Evolutionary conservation across 2,113 vertebrate species (phyloP).

Genomic region (Cnemophilus loriae): DNA sequence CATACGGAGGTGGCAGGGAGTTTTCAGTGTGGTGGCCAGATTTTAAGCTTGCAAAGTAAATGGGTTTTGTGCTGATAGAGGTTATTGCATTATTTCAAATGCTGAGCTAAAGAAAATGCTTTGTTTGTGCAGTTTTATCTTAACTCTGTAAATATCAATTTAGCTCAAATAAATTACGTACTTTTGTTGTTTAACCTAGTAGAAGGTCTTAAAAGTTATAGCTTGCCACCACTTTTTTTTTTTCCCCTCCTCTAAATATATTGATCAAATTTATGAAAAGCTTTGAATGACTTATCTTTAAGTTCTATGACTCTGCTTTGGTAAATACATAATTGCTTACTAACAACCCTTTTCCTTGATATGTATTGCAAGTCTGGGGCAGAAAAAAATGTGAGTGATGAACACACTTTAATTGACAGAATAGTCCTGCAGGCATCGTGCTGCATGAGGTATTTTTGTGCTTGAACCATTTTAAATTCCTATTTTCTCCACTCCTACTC

Average conservation of each 20-base stretch:
- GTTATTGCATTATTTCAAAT: not conserved
- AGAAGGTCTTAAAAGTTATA: not conserved
- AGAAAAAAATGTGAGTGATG: not conserved
- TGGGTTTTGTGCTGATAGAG: not conserved
- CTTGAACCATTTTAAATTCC: not conserved
- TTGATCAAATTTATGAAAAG: not conserved
- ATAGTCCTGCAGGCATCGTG: not conserved
- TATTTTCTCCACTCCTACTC: not conserved
- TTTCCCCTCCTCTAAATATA: accelerated
- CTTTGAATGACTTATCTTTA: not conserved
- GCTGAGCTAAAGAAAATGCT: not conserved
- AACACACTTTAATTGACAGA: not conserved
- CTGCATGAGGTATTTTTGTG: conserved; percentile 5
- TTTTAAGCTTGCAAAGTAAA: not conserved
- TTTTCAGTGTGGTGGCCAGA: not conserved
- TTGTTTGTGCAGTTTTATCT: not conserved
- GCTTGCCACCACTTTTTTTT: accelerated
- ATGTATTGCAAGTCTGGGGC: not conserved
- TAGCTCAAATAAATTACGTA: not conserved
- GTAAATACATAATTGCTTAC: not conserved
- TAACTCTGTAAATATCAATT: not conserved
- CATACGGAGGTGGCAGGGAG: accelerated
- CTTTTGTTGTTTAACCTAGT: not conserved
- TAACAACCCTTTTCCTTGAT: not conserved
- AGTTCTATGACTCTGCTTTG: not conserved